A percentile compares a stretch with the other conserved stretches of the same genome.
Conservation (phyloP, 2,888 invertebrate species). For the Thecocarcelia acutangulata region DNA sequence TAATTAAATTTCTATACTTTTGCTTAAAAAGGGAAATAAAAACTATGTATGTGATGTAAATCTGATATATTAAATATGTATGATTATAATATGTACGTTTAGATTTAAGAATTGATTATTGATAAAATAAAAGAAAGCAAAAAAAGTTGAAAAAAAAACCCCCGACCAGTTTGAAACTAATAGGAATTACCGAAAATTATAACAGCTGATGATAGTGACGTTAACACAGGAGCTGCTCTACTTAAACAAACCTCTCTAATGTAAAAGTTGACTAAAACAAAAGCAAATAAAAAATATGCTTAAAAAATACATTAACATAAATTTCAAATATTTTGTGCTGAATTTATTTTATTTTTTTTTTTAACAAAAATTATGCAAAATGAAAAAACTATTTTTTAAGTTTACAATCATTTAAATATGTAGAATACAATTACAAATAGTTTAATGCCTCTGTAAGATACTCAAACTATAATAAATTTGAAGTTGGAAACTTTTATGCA, state of each 20-base stretch:
- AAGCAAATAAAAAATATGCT: slow-evolving; percentile 35
- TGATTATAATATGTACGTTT: slow-evolving; percentile 35
- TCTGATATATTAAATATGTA: slow-evolving; percentile 17
- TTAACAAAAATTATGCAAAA: slow-evolving; percentile 1
- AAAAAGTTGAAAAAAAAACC: slow-evolving; percentile 23
- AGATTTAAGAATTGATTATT: slow-evolving; percentile 55
- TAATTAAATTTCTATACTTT: background rate
- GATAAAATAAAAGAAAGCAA: slow-evolving; percentile 10
- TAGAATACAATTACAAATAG: slow-evolving; percentile 38
- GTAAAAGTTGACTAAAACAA: slow-evolving; percentile 39
- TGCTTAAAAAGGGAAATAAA: background rate
- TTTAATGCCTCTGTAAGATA: slow-evolving; percentile 38
- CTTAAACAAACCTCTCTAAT: slow-evolving; percentile 57
- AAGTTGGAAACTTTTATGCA: slow-evolving; percentile 7
- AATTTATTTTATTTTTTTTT: slow-evolving; percentile 33
- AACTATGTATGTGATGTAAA: slow-evolving; percentile 57
- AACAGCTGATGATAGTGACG: slow-evolving; percentile 36
- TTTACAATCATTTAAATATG: slow-evolving; percentile 36
- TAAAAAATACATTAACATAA: slow-evolving; percentile 6
- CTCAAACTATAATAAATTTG: slow-evolving; percentile 18
- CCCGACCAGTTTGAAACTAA: slow-evolving; percentile 63
- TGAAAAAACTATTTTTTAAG: slow-evolving; percentile 54
- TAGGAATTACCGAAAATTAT: slow-evolving; percentile 40
- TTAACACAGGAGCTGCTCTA: slow-evolving; percentile 55
- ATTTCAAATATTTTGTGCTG: slow-evolving; percentile 57